Evolutionary conservation across 1,140 invertebrate genomes (phyloP).

Genomic region (Reticulitermes speratus): DNA sequence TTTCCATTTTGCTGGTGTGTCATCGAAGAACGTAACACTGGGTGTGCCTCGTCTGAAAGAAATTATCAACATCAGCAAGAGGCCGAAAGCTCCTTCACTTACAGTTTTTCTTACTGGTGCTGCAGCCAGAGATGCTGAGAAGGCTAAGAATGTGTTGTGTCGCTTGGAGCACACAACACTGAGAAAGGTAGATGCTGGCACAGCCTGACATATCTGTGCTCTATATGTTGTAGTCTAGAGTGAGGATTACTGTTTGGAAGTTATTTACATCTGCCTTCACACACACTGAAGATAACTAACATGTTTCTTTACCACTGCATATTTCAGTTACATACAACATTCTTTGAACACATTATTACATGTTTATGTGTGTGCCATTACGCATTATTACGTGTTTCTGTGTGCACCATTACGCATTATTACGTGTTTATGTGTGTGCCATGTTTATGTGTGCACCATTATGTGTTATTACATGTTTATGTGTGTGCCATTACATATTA

Average conservation of each 20-base stretch:
- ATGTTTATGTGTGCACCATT: too few relatives aligned
- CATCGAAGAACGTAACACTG: slow-evolving; percentile 99
- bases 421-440: too few relatives aligned
- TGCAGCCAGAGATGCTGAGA: slow-evolving; percentile 96
- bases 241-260: background rate
- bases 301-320: too few relatives aligned
- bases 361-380: too few relatives aligned
- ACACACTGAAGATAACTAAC: too few relatives aligned
- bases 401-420: too few relatives aligned
- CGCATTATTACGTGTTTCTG: too few relatives aligned
- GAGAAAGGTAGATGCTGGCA: slow-evolving; percentile 65
- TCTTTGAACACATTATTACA: too few relatives aligned
- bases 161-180: slow-evolving; percentile 97
- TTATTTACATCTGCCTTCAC: too few relatives aligned
- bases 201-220: slow-evolving; percentile 12
- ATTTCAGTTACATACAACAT: too few relatives aligned
- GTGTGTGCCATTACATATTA: too few relatives aligned
- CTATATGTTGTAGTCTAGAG: background rate
- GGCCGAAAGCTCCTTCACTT: slow-evolving; percentile 97
- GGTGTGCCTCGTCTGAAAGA: slow-evolving; percentile 97
- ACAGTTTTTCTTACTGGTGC: slow-evolving; percentile 96
- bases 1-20: slow-evolving; percentile 99
- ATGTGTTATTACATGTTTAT: too few relatives aligned
- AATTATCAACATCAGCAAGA: slow-evolving; percentile 99
- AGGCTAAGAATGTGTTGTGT: slow-evolving; percentile 98